Evolutionary conservation across 2,113 vertebrate species (phyloP).

Genomic region (Struthio camelus): DNA sequence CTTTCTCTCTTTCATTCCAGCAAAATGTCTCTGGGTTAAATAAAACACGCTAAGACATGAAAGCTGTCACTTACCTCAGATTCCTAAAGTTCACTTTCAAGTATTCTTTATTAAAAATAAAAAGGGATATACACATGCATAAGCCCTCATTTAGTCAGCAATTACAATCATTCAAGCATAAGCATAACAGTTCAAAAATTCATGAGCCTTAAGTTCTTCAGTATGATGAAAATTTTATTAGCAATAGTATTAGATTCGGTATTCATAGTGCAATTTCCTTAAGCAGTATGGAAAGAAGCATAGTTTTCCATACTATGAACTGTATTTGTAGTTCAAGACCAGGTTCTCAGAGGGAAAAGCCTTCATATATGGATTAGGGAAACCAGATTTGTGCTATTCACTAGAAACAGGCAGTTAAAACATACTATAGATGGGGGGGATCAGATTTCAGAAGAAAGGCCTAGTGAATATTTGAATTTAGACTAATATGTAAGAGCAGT

Average conservation of each 20-base stretch:
- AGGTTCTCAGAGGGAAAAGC: background rate
- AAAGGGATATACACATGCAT: background rate
- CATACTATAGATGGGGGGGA: background rate
- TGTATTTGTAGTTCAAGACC: background rate
- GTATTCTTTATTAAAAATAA: background rate
- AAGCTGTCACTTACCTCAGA: background rate
- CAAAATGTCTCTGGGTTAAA: background rate
- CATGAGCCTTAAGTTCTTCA: fast-evolving
- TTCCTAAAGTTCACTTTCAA: background rate
- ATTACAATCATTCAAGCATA: background rate
- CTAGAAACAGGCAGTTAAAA: background rate
- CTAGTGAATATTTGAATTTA: background rate
- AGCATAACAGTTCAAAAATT: background rate
- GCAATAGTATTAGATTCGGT: background rate
- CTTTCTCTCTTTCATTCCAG: background rate
- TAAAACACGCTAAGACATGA: background rate
- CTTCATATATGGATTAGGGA: background rate
- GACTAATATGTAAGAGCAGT: background rate
- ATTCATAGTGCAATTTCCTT: background rate
- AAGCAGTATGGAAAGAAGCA: background rate
- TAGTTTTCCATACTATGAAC: background rate
- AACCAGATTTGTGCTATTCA: background rate
- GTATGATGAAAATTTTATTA: background rate
- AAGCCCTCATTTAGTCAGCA: background rate
- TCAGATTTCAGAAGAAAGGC: background rate